A percentile compares a stretch with the other conserved stretches of the same genome.
These are phyloP conservation scores for Didymodactylos carnosus DNA, from an alignment of 2,888 invertebrate species.

Conservation along the genomic window DNA sequence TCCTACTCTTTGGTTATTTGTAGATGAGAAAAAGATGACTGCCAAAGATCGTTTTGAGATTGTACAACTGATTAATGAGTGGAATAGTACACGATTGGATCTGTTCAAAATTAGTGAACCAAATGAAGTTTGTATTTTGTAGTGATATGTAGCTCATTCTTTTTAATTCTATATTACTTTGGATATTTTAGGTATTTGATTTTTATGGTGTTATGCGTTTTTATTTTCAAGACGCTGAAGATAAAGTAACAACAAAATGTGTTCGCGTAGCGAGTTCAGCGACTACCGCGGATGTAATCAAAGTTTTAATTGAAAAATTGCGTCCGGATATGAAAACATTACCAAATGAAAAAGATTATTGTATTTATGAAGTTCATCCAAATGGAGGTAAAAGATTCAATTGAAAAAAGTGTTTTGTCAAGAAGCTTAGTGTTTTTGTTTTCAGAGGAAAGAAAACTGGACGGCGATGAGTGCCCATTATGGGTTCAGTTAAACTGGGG, in stretches of 20 bases:
- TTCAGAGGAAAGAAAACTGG: constrained; percentile 63
- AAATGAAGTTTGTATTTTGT: constrained; percentile 12
- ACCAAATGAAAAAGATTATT: constrained; percentile 26
- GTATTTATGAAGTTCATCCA: constrained; percentile 52
- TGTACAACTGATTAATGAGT: constrained; percentile 14
- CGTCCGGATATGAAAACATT: constrained; percentile 96
- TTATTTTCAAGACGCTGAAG: constrained; percentile 74
- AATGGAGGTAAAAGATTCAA: constrained; percentile 41
- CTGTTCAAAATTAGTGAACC: constrained; percentile 16
- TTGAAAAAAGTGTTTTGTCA: too few relatives aligned
- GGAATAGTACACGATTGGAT: constrained; percentile 16
- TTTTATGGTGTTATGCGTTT: constrained; percentile 99
- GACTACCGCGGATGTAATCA: constrained; percentile 81
- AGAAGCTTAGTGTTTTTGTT: not conserved
- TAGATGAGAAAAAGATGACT: too few relatives aligned
- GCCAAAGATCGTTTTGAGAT: constrained; percentile 9
- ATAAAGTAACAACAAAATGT: constrained; percentile 95
- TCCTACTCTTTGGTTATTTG: too few relatives aligned
- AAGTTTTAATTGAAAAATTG: constrained; percentile 91
- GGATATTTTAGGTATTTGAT: too few relatives aligned
- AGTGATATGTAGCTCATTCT: too few relatives aligned
- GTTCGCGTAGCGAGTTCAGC: constrained; percentile 90
- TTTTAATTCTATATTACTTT: too few relatives aligned
- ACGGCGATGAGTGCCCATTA: constrained; percentile 75
- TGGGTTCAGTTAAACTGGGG: constrained; percentile 97